Percentiles rank a stretch among this genome's conserved stretches.
Conservation (phyloP, 2,113 vertebrate species). For the Chaenocephalus aceratus region DNA sequence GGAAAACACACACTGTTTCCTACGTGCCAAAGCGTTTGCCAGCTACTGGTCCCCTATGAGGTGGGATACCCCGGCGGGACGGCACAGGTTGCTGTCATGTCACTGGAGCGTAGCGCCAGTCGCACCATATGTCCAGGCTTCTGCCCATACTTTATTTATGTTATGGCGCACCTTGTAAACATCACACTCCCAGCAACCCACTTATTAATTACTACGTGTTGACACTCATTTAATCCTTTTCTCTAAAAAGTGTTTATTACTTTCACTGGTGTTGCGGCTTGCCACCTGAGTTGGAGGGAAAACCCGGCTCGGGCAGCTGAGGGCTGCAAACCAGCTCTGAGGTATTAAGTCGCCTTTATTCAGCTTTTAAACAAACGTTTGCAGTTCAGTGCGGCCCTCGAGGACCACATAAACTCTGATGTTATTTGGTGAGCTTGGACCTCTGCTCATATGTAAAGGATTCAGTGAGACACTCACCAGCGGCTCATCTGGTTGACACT, state of each 20-base stretch:
- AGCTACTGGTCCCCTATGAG: constrained; percentile 66
- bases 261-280: constrained; percentile 72
- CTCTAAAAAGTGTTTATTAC: constrained; percentile 89
- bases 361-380: constrained; percentile 20
- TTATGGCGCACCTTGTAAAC: constrained; percentile 84
- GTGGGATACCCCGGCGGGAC: constrained; percentile 79
- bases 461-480: not conserved
- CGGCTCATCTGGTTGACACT: constrained; percentile 39
- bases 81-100: constrained; percentile 84
- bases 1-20: constrained; percentile 39
- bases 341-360: constrained; percentile 26
- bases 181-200: constrained; percentile 80
- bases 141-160: constrained; percentile 83
- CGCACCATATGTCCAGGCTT: constrained; percentile 84
- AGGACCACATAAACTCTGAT: constrained; percentile 4
- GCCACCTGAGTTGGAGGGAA: constrained; percentile 73
- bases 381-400: not conserved
- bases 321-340: constrained; percentile 35
- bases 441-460: not conserved
- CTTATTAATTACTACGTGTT: constrained; percentile 86
- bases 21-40: constrained; percentile 48
- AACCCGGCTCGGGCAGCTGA: constrained; percentile 59
- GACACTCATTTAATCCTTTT: constrained; percentile 86
- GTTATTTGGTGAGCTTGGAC: constrained; percentile 20
- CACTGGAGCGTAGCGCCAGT: constrained; percentile 73